These are phyloP conservation scores for Volucella zonaria DNA, from an alignment of 2,888 invertebrate genomes.

Conservation along the genomic window DNA sequence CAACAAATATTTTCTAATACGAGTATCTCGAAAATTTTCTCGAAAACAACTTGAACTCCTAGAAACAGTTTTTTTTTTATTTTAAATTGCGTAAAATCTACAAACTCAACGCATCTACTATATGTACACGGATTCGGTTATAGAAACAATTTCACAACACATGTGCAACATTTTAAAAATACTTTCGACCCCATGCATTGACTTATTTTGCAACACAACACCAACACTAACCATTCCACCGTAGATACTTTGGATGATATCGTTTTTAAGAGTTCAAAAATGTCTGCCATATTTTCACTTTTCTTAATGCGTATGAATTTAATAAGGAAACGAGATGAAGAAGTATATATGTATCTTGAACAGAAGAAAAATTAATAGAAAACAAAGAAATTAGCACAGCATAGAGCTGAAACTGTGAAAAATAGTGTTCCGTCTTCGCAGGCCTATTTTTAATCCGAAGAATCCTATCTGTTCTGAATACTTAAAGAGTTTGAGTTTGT, in stretches of 20 bases:
- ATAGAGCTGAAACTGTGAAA: constrained; percentile 10
- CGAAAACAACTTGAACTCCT: too few relatives aligned
- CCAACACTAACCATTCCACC: constrained; percentile 28
- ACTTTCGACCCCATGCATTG: constrained; percentile 69
- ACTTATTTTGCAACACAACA: constrained; percentile 56
- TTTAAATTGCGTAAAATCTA: too few relatives aligned
- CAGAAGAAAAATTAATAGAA: background rate
- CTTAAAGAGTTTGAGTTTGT: constrained; percentile 18
- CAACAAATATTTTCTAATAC: too few relatives aligned
- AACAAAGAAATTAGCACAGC: constrained; percentile 18
- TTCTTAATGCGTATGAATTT: background rate
- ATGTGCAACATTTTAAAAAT: constrained; percentile 69
- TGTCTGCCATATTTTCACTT: constrained; percentile 1
- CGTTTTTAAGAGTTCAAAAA: background rate
- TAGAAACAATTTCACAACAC: constrained; percentile 35
- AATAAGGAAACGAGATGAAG: constrained; percentile 9
- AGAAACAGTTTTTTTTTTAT: too few relatives aligned
- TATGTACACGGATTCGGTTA: too few relatives aligned
- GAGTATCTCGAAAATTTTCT: too few relatives aligned
- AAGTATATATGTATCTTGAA: constrained; percentile 1
- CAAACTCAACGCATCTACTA: too few relatives aligned
- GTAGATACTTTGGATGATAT: constrained; percentile 29
- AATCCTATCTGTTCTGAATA: constrained; percentile 9
- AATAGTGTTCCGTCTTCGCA: constrained; percentile 27
- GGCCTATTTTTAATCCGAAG: constrained; percentile 43